These are phyloP conservation scores for Palythoa grandiflora DNA, from an alignment of 92 coral and sea anemone genomes.

Conservation along the genomic window DNA sequence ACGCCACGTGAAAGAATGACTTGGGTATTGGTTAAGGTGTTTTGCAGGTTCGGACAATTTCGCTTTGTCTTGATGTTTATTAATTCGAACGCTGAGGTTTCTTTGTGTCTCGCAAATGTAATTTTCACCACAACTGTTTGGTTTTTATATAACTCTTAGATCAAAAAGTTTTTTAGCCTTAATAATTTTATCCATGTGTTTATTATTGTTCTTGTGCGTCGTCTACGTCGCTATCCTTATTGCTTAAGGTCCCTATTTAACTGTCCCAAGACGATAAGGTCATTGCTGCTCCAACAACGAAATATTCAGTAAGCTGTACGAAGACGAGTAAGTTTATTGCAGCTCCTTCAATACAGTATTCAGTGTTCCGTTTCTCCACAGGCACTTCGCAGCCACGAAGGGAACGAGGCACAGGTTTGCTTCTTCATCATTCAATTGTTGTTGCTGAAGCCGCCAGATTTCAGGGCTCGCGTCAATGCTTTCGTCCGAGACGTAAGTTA, in stretches of 20 bases:
- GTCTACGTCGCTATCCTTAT: neutral
- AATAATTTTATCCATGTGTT: neutral
- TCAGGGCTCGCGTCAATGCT: slow-evolving; percentile 88
- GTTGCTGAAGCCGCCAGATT: slow-evolving; percentile 81
- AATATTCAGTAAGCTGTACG: neutral
- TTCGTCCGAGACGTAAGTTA: slow-evolving; percentile 86
- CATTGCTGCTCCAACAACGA: too few species aligned
- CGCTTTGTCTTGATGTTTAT: too few species aligned
- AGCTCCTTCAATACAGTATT: neutral
- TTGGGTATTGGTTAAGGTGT: too few species aligned
- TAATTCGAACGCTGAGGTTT: too few species aligned
- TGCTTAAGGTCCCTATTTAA: neutral
- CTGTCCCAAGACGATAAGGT: neutral
- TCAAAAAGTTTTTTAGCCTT: too few species aligned
- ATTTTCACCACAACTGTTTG: too few species aligned
- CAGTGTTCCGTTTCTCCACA: slow-evolving; percentile 13
- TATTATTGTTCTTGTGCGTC: neutral
- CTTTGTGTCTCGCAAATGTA: too few species aligned
- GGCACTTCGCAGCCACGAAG: slow-evolving; percentile 95
- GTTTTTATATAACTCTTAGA: too few species aligned
- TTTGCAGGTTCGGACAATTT: too few species aligned
- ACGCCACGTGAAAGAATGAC: too few species aligned
- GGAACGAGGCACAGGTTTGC: slow-evolving; percentile 97
- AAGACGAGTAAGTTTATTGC: too few species aligned
- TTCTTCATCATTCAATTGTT: slow-evolving; percentile 91